phyloP scores from a whole-genome alignment of 2,888 invertebrate genomes.

The Ichneumon xanthorius region DNA sequence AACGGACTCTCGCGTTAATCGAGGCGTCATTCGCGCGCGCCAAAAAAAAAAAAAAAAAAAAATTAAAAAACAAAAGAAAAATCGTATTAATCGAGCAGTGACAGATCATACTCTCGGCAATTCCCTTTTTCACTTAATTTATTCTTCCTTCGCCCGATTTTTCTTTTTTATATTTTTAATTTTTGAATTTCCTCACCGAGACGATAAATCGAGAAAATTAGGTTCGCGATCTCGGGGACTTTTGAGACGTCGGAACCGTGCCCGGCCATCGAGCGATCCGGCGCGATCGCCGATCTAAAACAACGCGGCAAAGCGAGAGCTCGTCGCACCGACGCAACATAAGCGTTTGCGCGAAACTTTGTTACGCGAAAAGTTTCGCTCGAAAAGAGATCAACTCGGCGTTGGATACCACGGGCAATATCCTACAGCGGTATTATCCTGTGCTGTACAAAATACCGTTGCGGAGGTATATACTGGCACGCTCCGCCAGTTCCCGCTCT shows the following conservation, averaged over 20 bases:
- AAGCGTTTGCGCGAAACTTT: conserved; percentile 36
- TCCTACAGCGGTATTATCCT: conserved; percentile 8
- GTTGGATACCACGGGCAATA: conserved; percentile 14
- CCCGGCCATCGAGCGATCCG: conserved; percentile 8
- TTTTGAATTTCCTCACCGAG: not conserved
- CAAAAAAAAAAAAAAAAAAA: not conserved
- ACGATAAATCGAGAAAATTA: conserved; percentile 34
- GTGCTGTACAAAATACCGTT: not conserved
- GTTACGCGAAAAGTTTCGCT: conserved; percentile 55
- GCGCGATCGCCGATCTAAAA: not conserved
- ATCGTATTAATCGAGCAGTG: conserved; percentile 45
- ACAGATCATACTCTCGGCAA: conserved; percentile 18
- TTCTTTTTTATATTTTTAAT: not conserved
- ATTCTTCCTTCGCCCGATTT: not conserved
- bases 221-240: not conserved
- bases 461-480: not conserved
- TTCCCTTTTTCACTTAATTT: conserved; percentile 8
- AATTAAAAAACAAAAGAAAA: not conserved
- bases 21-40: conserved; percentile 31
- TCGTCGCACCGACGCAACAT: conserved; percentile 12
- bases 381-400: conserved; percentile 37
- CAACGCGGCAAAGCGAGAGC: not conserved
- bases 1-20: conserved; percentile 52
- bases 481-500: not conserved
- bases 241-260: not conserved